Base-by-base conservation (phyloP, 2,113 vertebrate genomes). In the Cyphomyrus discorhynchus region DNA sequence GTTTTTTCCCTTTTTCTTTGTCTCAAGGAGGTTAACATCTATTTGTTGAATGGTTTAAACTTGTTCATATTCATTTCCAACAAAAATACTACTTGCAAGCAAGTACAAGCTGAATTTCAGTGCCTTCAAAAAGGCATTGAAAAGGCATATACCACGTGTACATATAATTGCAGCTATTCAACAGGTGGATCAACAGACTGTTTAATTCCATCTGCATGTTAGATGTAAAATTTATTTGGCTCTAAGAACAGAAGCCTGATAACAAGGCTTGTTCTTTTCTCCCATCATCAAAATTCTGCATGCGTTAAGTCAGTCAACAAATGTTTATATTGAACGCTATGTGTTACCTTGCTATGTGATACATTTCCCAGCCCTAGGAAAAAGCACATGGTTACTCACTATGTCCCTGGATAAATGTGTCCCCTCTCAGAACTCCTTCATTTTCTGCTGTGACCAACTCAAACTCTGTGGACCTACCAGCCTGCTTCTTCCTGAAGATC, bases 401-500 rank as follows among this genome's bases (percentile, higher is more conserved):
- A 24, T 84, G 45, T 47, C 19, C 45, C 8, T 84, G 82, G 82
- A 5, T 47, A 45, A 46, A n/a, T 84, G 39, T 83, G 45, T 11
- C 27, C 46, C 77, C 86, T 53, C 21, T 39, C 88, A 96, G 96
- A 90, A 99, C 97, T 5, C 98, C 98, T 0, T 99, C 98, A 0
- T 99, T 99, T 93, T 98, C 98, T 0, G 96, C 96, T 0, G 94
- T 99, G 92, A 99, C 98, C 88, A 99, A 98, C 94, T 96, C 98
- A 90, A 99, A 99, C 95, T 99, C 98, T 27, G 97, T 99, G 93
- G 98, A 99, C 88, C 94, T 99, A 90, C 98, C 98, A 10, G 98
- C 98, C 39, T 99, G 98, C 91, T 99, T 99, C 95, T 99, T 98
- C 95, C 96, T 99, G 89, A 99, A 99, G 91, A 97, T 99, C 95